Evolutionary conservation across 2,888 invertebrate genomes (phyloP).

Genomic region (Limnephilus marmoratus): DNA sequence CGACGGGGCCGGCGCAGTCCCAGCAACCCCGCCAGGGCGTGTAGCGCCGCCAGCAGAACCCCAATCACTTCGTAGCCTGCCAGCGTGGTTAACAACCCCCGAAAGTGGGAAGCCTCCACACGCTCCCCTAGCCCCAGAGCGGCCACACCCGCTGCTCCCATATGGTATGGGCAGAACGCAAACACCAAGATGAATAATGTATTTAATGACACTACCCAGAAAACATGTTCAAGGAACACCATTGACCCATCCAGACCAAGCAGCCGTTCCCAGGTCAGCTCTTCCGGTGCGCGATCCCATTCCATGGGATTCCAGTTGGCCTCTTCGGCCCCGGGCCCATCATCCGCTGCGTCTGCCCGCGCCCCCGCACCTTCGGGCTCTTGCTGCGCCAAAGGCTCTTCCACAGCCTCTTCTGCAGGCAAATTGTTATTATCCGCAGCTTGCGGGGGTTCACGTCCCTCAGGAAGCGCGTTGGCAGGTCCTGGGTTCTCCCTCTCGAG

Average conservation of each 20-base stretch:
- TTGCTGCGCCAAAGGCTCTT: conserved; percentile 68
- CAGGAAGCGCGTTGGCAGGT: conserved; percentile 75
- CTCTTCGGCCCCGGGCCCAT: conserved; percentile 83
- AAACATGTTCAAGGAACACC: conserved; percentile 98
- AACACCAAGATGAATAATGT: conserved; percentile 97
- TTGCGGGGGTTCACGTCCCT: conserved; percentile 68
- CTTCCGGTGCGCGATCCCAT: conserved; percentile 98
- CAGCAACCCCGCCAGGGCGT: conserved; percentile 88
- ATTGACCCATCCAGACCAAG: conserved; percentile 97
- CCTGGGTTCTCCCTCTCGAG: conserved; percentile 84
- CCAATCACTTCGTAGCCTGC: conserved; percentile 96
- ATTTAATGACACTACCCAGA: conserved; percentile 98
- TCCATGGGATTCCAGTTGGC: conserved; percentile 99
- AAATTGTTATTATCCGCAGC: conserved; percentile 76
- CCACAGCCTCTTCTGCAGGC: conserved; percentile 70
- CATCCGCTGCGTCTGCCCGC: conserved; percentile 71
- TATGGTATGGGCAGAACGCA: conserved; percentile 97
- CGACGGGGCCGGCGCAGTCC: conserved; percentile 88
- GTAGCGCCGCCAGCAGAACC: conserved; percentile 87
- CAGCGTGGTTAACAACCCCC: conserved; percentile 93
- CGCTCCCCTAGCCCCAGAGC: conserved; percentile 83
- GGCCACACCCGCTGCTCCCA: conserved; percentile 90
- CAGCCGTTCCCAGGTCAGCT: conserved; percentile 98
- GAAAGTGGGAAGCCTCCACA: conserved; percentile 86
- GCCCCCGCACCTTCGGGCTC: conserved; percentile 69